Evolutionary conservation across 1,140 invertebrate genomes (phyloP), one percentile per base, ranked within the genome.

Genomic region (Tetragonula clypearis): DNA sequence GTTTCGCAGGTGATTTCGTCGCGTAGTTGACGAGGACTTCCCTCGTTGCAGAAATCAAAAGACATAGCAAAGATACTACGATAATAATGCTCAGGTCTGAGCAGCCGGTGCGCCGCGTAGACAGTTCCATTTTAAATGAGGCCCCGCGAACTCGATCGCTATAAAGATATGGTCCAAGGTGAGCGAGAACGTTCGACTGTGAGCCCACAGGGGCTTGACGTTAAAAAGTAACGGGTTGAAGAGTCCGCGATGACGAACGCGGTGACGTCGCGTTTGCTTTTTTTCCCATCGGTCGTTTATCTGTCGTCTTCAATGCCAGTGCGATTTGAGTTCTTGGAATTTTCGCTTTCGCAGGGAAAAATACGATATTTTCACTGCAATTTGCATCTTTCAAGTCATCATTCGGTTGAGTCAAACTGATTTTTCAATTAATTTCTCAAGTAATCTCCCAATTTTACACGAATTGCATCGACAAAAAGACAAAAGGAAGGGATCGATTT

Each of bases 221-320:
- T 53, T 76, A 53, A 71, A 76, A 80, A 86, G 88, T 88, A 74
- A 75, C 80, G 72, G 72, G 60, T 26, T 56, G 60, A 75, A 49
- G 68, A 72, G 30, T 21, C 30, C 21, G 2, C 56, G 68, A 80
- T 56, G 68, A 60, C 79, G 55, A 58, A 49, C 8, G 21, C 55
- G 23, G 9, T 35, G 80, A 30, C 35, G 30, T 66, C 72, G 30
- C 15, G 62, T 60, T 41, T 76, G 14, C 30, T 26, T 73, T 26
- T 69, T 62, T 73, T 73, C 11, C 49, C 8, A 26, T 49, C 6
- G 15, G 2, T 26, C 71, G n/a, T n/a, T 72, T 71, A 49, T 72
- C 69, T 19, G 41, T 15, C 35, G 6, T 6, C 14, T n/a, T 41
- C 21, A 19, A 69, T 69, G 30, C 11, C 68, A 30, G 30, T 30